Conservation (phyloP, 2,888 invertebrate species). For the Pristionchus arcanus region DNA sequence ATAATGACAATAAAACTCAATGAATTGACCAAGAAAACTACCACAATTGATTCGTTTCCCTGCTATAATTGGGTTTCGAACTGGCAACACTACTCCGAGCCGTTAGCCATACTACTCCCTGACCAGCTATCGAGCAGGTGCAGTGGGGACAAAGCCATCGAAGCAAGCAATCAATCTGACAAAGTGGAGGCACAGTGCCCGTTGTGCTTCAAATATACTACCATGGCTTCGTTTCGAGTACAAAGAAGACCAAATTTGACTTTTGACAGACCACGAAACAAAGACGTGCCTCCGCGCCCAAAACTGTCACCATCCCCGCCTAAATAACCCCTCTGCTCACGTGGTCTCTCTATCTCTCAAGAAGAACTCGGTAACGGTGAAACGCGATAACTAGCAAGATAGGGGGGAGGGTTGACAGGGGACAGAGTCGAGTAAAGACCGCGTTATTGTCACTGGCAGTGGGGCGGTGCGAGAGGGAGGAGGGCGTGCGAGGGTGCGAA, state of each 20-base stretch:
- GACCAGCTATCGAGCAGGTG: too few species aligned
- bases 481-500: not conserved
- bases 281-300: not conserved
- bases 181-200: not conserved
- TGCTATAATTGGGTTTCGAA: too few species aligned
- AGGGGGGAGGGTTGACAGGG: not conserved
- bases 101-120: too few species aligned
- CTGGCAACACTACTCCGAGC: too few species aligned
- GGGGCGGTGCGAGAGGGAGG: not conserved
- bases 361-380: conserved; percentile 7
- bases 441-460: not conserved
- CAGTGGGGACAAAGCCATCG: not conserved
- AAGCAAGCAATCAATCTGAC: not conserved
- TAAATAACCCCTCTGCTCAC: not conserved
- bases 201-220: not conserved
- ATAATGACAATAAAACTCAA: too few species aligned
- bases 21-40: too few species aligned
- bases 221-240: too few species aligned
- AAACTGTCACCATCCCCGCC: not conserved
- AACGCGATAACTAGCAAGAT: conserved; percentile 41
- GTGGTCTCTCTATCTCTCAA: not conserved
- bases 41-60: too few species aligned
- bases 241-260: too few species aligned
- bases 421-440: not conserved
- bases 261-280: not conserved